phyloP scores from a whole-genome alignment of 2,797 vertebrate species.

The Capromys pilorides region DNA sequence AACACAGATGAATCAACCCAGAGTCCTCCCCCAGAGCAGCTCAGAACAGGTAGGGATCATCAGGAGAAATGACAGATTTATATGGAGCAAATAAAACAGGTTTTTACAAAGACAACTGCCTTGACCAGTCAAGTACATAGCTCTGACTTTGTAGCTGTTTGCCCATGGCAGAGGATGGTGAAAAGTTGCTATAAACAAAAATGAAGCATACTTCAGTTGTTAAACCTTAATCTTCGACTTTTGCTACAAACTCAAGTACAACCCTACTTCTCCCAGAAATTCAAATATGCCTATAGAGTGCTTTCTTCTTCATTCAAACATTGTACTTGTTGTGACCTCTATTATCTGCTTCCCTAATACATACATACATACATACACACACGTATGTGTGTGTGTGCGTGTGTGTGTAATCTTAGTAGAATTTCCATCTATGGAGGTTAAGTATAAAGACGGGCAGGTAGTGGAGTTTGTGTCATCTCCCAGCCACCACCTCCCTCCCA shows the following conservation, averaged over 20 bases:
- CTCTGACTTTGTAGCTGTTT: background rate
- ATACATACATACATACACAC: background rate
- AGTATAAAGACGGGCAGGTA: background rate
- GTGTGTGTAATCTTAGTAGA: background rate
- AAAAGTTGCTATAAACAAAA: conserved; percentile 9
- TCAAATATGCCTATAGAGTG: background rate
- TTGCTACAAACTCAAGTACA: background rate
- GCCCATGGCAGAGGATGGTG: background rate
- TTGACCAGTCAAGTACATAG: background rate
- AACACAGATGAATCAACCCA: background rate
- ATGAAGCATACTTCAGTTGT: background rate
- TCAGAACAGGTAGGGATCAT: background rate
- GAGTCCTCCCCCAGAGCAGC: background rate
- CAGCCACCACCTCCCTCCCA: background rate
- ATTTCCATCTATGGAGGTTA: background rate
- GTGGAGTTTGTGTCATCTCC: background rate
- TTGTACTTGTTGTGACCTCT: background rate
- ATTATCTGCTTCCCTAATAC: background rate
- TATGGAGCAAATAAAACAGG: background rate
- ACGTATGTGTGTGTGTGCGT: too few relatives aligned
- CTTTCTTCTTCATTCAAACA: background rate
- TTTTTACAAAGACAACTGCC: background rate
- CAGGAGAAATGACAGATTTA: background rate
- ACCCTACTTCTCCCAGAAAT: background rate
- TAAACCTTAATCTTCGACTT: background rate